These are phyloP conservation scores for Mallotus villosus DNA, from an alignment of 2,797 vertebrate species.

Conservation along the genomic window DNA sequence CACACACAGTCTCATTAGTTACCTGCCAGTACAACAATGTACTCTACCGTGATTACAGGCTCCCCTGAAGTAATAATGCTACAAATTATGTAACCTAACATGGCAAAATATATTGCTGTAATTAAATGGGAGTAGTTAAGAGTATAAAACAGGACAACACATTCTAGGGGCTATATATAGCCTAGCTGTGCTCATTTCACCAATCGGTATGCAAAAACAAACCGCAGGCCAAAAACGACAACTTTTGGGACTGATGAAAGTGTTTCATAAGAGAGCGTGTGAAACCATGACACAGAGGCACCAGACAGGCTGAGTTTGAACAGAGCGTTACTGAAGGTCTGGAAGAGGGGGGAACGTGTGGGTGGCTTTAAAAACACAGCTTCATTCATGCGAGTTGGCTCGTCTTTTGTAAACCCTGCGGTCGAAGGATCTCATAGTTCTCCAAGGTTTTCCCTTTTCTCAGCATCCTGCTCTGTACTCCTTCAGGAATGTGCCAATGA, in stretches of 20 bases:
- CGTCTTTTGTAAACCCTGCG: slow-evolving; percentile 54
- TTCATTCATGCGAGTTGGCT: slow-evolving; percentile 29
- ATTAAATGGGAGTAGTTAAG: slow-evolving; percentile 17
- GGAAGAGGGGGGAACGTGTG: slow-evolving; percentile 20
- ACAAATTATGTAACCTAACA: neutral
- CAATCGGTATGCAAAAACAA: slow-evolving; percentile 49
- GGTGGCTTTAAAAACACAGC: slow-evolving; percentile 5
- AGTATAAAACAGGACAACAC: slow-evolving; percentile 25
- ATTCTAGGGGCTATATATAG: slow-evolving; percentile 57
- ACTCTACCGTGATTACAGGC: neutral
- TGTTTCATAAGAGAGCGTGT: slow-evolving; percentile 41
- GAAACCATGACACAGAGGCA: slow-evolving; percentile 28
- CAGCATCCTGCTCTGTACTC: slow-evolving; percentile 52
- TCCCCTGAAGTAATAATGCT: neutral
- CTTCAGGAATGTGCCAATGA: slow-evolving; percentile 65
- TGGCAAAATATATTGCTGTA: neutral
- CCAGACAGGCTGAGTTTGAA: slow-evolving; percentile 5
- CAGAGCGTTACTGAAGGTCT: slow-evolving; percentile 27
- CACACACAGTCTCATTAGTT: slow-evolving; percentile 24
- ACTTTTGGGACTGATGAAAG: neutral
- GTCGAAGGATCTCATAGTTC: slow-evolving; percentile 38
- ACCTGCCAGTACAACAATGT: slow-evolving; percentile 31
- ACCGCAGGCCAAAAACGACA: slow-evolving; percentile 45
- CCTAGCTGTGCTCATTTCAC: slow-evolving; percentile 55
- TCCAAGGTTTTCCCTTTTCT: slow-evolving; percentile 43